These are phyloP conservation scores for Seriola dumerili DNA, from an alignment of 2,113 vertebrate genomes.

Conservation along the genomic window DNA sequence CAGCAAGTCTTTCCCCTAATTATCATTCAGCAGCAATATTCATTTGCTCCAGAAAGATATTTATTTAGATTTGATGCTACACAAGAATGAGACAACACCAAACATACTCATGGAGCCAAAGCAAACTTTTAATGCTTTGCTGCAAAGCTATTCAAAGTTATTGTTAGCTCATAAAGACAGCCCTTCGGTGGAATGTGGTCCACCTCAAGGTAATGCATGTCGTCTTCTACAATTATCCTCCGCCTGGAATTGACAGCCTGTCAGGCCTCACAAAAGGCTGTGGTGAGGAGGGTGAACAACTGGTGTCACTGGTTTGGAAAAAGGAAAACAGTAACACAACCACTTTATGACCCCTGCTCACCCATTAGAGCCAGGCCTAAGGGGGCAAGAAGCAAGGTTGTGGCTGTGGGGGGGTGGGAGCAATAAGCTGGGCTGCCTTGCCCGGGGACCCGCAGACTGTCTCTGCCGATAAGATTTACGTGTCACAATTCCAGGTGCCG, in stretches of 20 bases:
- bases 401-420: conserved; percentile 40
- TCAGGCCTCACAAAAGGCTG: conserved; percentile 72
- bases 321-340: conserved; percentile 77
- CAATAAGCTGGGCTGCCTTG: conserved; percentile 44
- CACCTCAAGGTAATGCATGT: conserved; percentile 64
- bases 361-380: conserved; percentile 68
- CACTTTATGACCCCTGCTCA: conserved; percentile 77
- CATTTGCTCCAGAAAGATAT: not conserved
- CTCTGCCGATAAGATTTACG: conserved; percentile 72
- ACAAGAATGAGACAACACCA: not conserved
- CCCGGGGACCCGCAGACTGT: conserved; percentile 65
- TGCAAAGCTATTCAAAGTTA: conserved; percentile 52
- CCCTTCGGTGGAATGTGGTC: conserved; percentile 56
- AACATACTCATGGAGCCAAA: not conserved
- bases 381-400: conserved; percentile 37
- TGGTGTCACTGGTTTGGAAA: conserved; percentile 78
- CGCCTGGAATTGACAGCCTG: conserved; percentile 66
- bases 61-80: conserved; percentile 8
- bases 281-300: conserved; percentile 76
- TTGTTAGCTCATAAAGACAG: conserved; percentile 56
- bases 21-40: conserved; percentile 26
- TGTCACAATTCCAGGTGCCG: conserved; percentile 79
- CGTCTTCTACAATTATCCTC: conserved; percentile 60
- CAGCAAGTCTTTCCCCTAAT: conserved; percentile 14
- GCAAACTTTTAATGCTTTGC: conserved; percentile 30